These are phyloP conservation scores for Bubo blakistoni DNA, from an alignment of 2,113 vertebrate species.

Conservation along the genomic window DNA sequence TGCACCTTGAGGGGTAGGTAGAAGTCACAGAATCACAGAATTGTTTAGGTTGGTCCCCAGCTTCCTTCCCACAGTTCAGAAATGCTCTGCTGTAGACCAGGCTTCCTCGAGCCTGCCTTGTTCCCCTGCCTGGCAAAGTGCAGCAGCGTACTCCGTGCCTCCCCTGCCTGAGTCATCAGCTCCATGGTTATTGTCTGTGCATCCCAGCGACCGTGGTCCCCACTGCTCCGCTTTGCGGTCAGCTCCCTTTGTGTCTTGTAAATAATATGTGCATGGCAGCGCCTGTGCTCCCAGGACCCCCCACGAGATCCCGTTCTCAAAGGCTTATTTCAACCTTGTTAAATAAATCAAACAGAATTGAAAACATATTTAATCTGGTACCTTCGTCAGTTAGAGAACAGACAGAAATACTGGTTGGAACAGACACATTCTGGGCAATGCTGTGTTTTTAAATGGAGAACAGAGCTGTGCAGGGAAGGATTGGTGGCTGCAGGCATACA, in stretches of 20 bases:
- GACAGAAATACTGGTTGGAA: not conserved
- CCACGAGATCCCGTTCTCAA: not conserved
- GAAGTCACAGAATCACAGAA: not conserved
- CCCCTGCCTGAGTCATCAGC: not conserved
- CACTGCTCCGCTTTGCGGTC: not conserved
- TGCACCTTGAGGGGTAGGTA: not conserved
- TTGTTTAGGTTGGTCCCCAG: not conserved
- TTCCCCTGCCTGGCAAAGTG: not conserved
- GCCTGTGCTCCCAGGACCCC: constrained; percentile 9
- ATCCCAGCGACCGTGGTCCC: not conserved
- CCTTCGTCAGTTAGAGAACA: not conserved
- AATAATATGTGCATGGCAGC: not conserved
- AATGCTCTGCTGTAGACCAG: not conserved
- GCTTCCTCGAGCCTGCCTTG: not conserved
- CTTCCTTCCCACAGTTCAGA: not conserved
- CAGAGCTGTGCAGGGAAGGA: not conserved
- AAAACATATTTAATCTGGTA: not conserved
- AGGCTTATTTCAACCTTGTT: not conserved
- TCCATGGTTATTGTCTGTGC: not conserved
- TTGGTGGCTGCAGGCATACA: not conserved
- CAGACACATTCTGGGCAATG: constrained; percentile 3
- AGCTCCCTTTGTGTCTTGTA: not conserved
- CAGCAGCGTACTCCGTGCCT: not conserved
- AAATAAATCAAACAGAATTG: not conserved
- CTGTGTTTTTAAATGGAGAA: not conserved